phyloP scores from a whole-genome alignment of 2,888 invertebrate genomes.

The Mylabris sibirica region DNA sequence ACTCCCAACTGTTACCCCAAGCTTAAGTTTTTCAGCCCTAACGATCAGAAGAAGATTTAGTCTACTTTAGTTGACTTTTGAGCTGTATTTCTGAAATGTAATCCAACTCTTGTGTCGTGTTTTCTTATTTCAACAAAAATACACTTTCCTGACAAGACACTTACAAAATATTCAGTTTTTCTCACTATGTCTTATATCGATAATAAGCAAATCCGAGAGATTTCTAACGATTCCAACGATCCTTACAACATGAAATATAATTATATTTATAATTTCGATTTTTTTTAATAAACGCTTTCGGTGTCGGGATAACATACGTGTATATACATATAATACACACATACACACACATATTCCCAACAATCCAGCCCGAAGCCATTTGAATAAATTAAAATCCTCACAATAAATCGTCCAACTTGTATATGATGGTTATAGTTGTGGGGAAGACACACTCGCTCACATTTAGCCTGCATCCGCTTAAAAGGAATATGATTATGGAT shows the following conservation, averaged over 20 bases:
- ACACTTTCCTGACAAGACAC: conserved; percentile 39
- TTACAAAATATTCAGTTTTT: conserved; percentile 34
- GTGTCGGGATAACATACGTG: conserved; percentile 52
- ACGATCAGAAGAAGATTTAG: no score
- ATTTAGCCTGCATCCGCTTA: conserved; percentile 43
- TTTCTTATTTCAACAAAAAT: background rate
- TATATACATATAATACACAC: background rate
- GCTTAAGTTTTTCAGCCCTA: no score
- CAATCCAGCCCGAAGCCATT: conserved; percentile 54
- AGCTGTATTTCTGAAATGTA: no score
- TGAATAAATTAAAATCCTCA: conserved; percentile 61
- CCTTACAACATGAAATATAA: no score
- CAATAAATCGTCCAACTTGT: conserved; percentile 58
- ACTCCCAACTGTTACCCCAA: no score
- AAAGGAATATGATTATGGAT: conserved; percentile 57
- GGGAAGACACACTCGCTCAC: conserved; percentile 42
- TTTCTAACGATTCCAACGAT: no score
- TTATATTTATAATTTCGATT: conserved; percentile 38
- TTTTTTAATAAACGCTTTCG: conserved; percentile 44
- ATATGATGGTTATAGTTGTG: conserved; percentile 48
- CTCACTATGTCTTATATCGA: conserved; percentile 36
- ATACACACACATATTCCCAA: conserved; percentile 48
- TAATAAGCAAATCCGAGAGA: background rate
- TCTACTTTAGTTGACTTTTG: no score
- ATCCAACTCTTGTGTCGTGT: no score